Conservation (phyloP, 2,113 vertebrate genomes). For the Erinaceus europaeus region DNA sequence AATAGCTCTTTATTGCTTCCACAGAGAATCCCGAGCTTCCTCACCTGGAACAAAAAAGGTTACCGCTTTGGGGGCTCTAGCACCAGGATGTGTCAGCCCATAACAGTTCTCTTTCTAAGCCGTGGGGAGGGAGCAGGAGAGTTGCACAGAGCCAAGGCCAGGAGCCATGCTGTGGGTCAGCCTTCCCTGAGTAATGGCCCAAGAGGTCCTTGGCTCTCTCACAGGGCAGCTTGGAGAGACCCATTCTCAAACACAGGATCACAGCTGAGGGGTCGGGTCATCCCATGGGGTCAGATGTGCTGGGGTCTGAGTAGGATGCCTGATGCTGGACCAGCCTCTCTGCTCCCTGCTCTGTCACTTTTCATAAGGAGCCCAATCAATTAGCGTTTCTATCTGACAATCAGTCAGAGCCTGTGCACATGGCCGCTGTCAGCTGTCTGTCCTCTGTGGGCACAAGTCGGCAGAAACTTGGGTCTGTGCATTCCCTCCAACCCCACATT, state of each 20-base stretch:
- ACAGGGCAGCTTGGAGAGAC: background rate
- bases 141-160: too few species aligned
- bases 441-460: constrained; percentile 33
- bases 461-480: background rate
- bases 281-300: background rate
- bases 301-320: background rate
- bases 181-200: background rate
- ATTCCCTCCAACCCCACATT: background rate
- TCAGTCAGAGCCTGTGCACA: constrained; percentile 15
- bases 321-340: background rate
- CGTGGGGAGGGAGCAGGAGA: too few species aligned
- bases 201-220: fast-evolving
- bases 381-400: constrained; percentile 59
- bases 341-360: constrained; percentile 27
- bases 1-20: too few species aligned
- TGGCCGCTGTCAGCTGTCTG: constrained; percentile 37
- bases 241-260: background rate
- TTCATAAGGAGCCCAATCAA: constrained; percentile 51
- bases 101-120: background rate
- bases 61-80: too few species aligned
- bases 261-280: background rate
- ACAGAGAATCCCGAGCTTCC: too few species aligned
- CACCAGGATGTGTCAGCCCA: too few species aligned
- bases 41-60: background rate
- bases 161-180: background rate